Evolutionary conservation across 2,888 invertebrate genomes (phyloP), one percentile per base, ranked within the genome.

Genomic region (Ctenicera cuprea): DNA sequence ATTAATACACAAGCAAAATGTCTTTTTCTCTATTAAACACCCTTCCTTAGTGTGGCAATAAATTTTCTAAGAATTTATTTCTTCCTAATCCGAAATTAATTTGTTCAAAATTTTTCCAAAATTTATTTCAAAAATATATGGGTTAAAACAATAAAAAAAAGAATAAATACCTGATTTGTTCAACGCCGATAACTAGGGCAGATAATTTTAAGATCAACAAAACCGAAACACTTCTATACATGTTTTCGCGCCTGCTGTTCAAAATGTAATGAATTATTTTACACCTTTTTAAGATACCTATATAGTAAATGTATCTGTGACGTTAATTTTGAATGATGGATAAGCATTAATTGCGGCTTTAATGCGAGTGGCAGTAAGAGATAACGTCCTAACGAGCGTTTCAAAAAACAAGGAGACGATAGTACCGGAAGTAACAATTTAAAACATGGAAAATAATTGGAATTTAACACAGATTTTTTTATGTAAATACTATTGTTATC

Each of bases 231-330:
- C 63, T 33, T 43, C 30, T 52, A 16, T 45, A 62, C 70, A 70
- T 70, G 54, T 70, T 63, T 62, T 63, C 62, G 63, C 70, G 63
- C 38, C n/a, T 38, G 50, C 61, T 61, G 59, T 38, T 41, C 69
- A 41, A 69, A 69, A 61, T 61, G 48, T 37, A 69, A 69, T 69
- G 69, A 62, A 69, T 69, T 59, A 62, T 69, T 61, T 41, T 68
- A 61, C 48, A 54, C 62, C 63, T 54, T 63, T 63, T 63, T 50
- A 16, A 70, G 52, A 63, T 63, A 70, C 54, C 62, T 70, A 41
- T 70, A 61, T 63, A 48, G 26, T 37, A 38, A 61, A 68, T 59
- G 38, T 61, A 61, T 68, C 20, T 68, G 68, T 61, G 61, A 18
- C 68, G 50, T 61, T 61, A 61, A 61, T 61, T 68, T 68, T 61